phyloP scores from a whole-genome alignment of 2,113 vertebrate genomes.

The Cisticola juncidis region DNA sequence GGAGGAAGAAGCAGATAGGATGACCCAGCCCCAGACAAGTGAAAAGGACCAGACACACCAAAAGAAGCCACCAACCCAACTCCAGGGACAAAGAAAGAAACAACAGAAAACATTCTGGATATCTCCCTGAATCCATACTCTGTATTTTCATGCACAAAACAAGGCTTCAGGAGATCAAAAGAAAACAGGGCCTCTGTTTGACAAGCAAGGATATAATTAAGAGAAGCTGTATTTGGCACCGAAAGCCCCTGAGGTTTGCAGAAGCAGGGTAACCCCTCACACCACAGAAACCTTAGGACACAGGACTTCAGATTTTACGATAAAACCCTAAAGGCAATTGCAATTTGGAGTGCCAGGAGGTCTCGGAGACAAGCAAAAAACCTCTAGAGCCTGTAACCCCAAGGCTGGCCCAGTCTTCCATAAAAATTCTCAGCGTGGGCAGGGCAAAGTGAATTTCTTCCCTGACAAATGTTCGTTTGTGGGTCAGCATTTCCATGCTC shows the following conservation, averaged over 20 bases:
- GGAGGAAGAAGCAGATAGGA: neutral
- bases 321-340: neutral
- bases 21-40: neutral
- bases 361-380: neutral
- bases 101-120: neutral
- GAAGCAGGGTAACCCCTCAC: neutral
- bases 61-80: neutral
- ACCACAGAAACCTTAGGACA: neutral
- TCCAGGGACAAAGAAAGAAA: neutral
- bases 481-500: neutral
- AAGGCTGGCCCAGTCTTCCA: neutral
- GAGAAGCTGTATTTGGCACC: neutral
- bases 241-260: neutral
- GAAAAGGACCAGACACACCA: neutral
- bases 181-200: neutral
- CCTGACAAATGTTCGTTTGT: neutral
- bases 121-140: neutral
- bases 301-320: neutral
- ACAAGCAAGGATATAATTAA: neutral
- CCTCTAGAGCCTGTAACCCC: rapidly evolving
- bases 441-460: neutral
- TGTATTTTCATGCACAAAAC: neutral
- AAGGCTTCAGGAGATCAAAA: neutral
- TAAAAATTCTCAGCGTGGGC: neutral
- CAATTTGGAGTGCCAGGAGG: neutral